Percentiles rank a stretch among this genome's conserved stretches.
phyloP scores from a whole-genome alignment of 2,797 vertebrate species.

The Antennarius maculatus region DNA sequence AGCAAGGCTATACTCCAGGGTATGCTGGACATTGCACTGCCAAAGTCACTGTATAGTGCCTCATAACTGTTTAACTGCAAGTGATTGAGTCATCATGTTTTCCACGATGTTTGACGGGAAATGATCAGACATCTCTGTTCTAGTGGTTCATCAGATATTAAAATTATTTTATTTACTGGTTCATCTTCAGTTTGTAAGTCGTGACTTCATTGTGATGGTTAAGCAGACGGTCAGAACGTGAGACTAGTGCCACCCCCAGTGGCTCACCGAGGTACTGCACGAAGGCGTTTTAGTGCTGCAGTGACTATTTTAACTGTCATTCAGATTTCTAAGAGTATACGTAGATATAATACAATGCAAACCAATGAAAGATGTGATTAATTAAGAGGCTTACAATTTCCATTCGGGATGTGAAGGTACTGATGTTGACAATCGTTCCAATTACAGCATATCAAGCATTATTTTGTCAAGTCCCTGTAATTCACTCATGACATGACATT shows the following conservation, averaged over 20 bases:
- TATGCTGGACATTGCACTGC: conserved; percentile 63
- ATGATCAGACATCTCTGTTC: conserved; percentile 55
- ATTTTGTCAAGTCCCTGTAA: too few relatives aligned
- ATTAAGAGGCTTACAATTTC: too few relatives aligned
- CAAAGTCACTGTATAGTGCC: conserved; percentile 73
- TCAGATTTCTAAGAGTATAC: too few relatives aligned
- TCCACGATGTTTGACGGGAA: conserved; percentile 31
- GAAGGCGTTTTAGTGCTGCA: too few relatives aligned
- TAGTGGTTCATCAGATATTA: conserved; percentile 63
- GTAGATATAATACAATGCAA: too few relatives aligned
- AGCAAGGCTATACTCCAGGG: conserved; percentile 54
- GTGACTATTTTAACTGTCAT: neutral
- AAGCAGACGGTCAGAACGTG: too few relatives aligned
- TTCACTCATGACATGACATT: too few relatives aligned
- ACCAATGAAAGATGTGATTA: too few relatives aligned
- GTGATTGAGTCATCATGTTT: conserved; percentile 47
- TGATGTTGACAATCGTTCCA: too few relatives aligned
- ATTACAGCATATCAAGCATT: too few relatives aligned
- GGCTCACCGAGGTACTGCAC: conserved; percentile 11
- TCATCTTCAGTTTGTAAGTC: conserved; percentile 48
- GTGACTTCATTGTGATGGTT: neutral
- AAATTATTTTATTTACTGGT: conserved; percentile 80
- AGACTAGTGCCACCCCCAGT: neutral
- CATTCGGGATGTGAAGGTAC: too few relatives aligned
- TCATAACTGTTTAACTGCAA: conserved; percentile 50